phyloP scores from a whole-genome alignment of 2,797 vertebrate species.

The Poeciliopsis turneri region DNA sequence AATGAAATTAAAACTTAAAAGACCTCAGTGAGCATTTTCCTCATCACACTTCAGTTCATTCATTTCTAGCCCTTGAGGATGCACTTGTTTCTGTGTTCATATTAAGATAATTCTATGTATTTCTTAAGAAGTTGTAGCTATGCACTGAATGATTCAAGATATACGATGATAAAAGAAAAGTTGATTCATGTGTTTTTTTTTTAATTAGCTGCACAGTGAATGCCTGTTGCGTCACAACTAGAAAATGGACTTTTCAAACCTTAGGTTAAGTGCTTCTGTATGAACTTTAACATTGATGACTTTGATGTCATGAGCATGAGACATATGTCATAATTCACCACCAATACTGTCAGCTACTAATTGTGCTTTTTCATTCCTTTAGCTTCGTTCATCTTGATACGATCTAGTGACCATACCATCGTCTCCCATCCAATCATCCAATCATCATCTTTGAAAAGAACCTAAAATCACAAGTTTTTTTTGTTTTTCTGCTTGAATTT shows the following conservation, averaged over 20 bases:
- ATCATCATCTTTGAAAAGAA: not conserved
- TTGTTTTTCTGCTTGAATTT: not conserved
- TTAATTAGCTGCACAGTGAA: not conserved
- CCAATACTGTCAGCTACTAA: not conserved
- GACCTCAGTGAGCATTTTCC: conserved; percentile 36
- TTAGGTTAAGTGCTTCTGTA: not conserved
- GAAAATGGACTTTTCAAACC: not conserved
- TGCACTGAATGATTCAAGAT: not conserved
- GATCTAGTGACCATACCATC: not conserved
- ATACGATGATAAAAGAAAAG: not conserved
- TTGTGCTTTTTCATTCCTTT: not conserved
- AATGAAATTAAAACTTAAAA: conserved; percentile 42
- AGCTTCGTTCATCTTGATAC: not conserved
- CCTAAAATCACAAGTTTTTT: not conserved
- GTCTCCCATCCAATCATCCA: not conserved
- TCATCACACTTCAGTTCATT: conserved; percentile 19
- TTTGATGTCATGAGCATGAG: not conserved
- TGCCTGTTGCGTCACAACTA: not conserved
- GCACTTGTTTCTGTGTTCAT: not conserved
- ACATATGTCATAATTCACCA: not conserved
- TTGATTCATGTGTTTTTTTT: not conserved
- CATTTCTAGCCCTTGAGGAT: not conserved
- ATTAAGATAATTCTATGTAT: not conserved
- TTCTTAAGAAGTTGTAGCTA: not conserved
- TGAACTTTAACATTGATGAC: not conserved